Evolutionary conservation across 2,888 invertebrate species (phyloP).

Genomic region (Limnephilus rhombicus): DNA sequence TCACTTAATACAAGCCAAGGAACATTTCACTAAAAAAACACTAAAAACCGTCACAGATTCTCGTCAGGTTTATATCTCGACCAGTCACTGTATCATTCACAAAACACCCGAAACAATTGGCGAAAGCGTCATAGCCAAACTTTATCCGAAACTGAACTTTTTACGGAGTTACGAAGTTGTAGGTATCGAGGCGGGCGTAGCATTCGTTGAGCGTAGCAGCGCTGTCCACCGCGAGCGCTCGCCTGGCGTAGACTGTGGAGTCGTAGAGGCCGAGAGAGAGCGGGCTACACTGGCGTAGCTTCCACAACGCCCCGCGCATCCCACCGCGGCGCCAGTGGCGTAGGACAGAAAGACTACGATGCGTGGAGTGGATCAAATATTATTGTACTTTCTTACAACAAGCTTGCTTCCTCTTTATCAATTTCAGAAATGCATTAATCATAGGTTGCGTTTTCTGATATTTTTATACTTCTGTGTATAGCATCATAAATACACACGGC

Average conservation of each 20-base stretch:
- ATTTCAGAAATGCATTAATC: background rate
- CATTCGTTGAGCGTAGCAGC: background rate
- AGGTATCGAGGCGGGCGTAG: background rate
- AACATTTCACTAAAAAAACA: conserved; percentile 2
- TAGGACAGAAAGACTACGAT: background rate
- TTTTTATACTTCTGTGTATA: background rate
- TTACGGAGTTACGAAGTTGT: conserved; percentile 22
- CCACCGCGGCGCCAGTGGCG: background rate
- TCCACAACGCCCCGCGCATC: background rate
- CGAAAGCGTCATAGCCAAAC: background rate
- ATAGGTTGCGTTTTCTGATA: background rate
- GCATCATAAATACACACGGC: background rate
- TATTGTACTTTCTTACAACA: background rate
- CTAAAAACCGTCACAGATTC: background rate
- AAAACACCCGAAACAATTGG: background rate
- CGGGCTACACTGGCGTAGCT: background rate
- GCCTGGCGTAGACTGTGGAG: conserved; percentile 38
- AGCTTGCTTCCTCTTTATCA: background rate
- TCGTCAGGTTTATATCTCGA: background rate
- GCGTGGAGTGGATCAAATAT: conserved; percentile 11
- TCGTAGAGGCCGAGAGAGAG: conserved; percentile 5
- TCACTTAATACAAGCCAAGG: conserved; percentile 4
- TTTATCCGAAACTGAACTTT: conserved; percentile 21
- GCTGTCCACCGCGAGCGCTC: conserved; percentile 27
- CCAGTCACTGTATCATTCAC: background rate